Evolutionary conservation across 2,888 invertebrate species (phyloP), one percentile per base, ranked within the genome.

Genomic region (Dolomedes plantarius): DNA sequence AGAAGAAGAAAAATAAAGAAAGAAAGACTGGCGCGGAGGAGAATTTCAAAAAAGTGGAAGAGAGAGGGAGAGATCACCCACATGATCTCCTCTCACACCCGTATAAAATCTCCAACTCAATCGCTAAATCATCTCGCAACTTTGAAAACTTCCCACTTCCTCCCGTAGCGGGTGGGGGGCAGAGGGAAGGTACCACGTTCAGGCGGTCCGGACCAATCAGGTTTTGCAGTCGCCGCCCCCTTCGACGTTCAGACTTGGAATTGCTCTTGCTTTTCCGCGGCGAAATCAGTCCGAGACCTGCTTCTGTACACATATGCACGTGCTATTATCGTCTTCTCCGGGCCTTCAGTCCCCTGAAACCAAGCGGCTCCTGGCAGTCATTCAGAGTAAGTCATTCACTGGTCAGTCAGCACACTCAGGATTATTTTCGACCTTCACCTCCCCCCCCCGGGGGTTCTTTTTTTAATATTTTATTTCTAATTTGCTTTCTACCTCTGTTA

Each of bases 291-390:
- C 31, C 67, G 32, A 50, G 50, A 68, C 46, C 29, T 31, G 31
- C 67, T 23, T 62, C 62, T 72, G 62, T 69, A 27, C 67, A 29
- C 16, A 27, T 65, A 71, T 71, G 78, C 71, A 79, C 78, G 73
- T 39, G 68, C 7, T n/a, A n/a, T n/a, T 39, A 7, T 56, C 80
- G 23, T 23, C 31, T 29, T 23, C 56, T 19, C 56, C 50, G 31
- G 62, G 29, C n/a, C 64, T 39, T 32, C 62, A 65, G 46, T 56
- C 74, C 50, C 23, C 32, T 31, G 11, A 23, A 27, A 41, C 46
- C 29, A 83, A 76, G 77, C n/a, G 67, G 7, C 73, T 77, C 1
- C 72, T 72, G 67, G 83, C 77, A 9, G 72, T 83, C 9, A 72
- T 83, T 5, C 65, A 72, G 7, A 83, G 83, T 83, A 32, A 77